These are phyloP conservation scores for Lepidocyrtinus sp. DNA, from an alignment of 2,888 invertebrate genomes.

Conservation along the genomic window DNA sequence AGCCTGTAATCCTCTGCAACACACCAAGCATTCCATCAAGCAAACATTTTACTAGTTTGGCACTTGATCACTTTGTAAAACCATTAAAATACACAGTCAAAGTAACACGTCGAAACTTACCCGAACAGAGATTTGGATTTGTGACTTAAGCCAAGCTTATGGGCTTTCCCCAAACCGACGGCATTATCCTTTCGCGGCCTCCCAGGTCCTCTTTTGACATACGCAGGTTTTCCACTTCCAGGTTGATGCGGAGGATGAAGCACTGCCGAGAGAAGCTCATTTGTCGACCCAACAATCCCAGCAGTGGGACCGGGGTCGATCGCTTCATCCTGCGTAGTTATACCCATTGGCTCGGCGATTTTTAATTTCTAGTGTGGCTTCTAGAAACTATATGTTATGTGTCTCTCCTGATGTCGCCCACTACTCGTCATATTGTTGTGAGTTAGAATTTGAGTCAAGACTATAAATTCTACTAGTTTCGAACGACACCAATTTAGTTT, in stretches of 20 bases:
- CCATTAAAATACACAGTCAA: background rate
- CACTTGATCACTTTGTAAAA: background rate
- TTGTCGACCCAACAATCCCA: conserved; percentile 54
- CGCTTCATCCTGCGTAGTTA: conserved; percentile 57
- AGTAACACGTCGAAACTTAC: conserved; percentile 37
- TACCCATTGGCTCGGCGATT: conserved; percentile 54
- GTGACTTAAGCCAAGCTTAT: conserved; percentile 55
- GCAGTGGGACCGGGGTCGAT: conserved; percentile 59
- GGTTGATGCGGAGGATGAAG: conserved; percentile 68
- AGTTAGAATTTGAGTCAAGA: background rate
- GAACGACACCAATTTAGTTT: background rate
- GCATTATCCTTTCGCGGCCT: conserved; percentile 83
- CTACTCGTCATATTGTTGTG: conserved; percentile 35
- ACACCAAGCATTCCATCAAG: too few species aligned
- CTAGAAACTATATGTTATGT: conserved; percentile 50
- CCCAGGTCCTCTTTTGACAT: conserved; percentile 83
- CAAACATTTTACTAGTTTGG: too few species aligned
- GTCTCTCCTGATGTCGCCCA: conserved; percentile 38
- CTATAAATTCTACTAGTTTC: background rate
- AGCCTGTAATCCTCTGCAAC: conserved; percentile 48
- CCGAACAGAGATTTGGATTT: conserved; percentile 56
- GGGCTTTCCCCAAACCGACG: conserved; percentile 61
- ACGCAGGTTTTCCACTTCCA: conserved; percentile 75
- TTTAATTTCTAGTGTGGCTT: conserved; percentile 42
- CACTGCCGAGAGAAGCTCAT: conserved; percentile 61